Base-by-base conservation (phyloP, 2,888 invertebrate genomes). In the Auanema freiburgensis region DNA sequence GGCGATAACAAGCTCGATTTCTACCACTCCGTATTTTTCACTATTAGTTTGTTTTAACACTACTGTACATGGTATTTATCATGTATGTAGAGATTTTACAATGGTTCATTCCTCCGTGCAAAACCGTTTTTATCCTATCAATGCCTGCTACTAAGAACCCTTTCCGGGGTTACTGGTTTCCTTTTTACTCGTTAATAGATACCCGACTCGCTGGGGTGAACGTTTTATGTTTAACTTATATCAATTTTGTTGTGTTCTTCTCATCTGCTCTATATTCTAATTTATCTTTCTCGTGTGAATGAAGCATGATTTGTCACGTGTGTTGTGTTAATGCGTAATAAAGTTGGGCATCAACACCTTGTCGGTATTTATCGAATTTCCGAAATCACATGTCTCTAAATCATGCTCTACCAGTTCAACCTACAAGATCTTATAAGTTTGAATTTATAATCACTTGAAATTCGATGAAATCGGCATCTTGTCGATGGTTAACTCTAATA, bases 201-300 rank as follows among this genome's bases (percentile, higher is more conserved):
- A 21, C 50, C 59, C 4, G n/a, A 21, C 21, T 52, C 18, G 10
- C 18, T 10, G 42, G 52, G 54, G 59, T 59, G 44, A 40, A 18
- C 14, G 21, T 59, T 42, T 18, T 46, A 18, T 21, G 21, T 53
- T 52, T 60, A 43, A 41, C 41, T 49, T 33, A 54, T 61, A 61
- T 61, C 61, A 61, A 41, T 61, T 33, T 54, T 54, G 54, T 61
- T 55, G 61, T 61, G 61, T 49, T 49, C 42, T 56, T 43, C 49
- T 18, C 23, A 44, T 42, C 33, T 57, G 42, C 25, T 44, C 57
- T 21, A 42, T 24, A 52, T 46, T 46, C 21, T 46, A 46, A 46
- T 21, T 21, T 46, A 46, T 55, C 56, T 42, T 56, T 41, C 40
- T 33, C 60, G 18, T 25, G 41, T 60, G 41, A n/a, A 21, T 54